A percentile compares a stretch with the other conserved stretches of the same genome.
Conservation (phyloP, 2,113 vertebrate genomes). For the Mormyrus lacerda region DNA sequence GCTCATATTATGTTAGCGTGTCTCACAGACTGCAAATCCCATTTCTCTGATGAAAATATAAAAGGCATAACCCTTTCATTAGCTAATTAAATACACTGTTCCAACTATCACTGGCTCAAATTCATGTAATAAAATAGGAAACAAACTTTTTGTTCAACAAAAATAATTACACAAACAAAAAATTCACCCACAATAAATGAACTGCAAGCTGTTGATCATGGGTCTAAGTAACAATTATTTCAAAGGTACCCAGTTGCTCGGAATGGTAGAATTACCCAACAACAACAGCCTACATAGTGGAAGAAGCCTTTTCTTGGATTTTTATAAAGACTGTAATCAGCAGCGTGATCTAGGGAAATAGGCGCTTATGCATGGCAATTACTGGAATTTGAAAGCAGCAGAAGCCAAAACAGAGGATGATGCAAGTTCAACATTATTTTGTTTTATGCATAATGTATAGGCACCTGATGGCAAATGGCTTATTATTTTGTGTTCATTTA, state of each 20-base stretch:
- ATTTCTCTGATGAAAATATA: background rate
- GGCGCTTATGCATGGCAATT: background rate
- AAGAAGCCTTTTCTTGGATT: background rate
- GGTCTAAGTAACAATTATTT: slow-evolving; percentile 53
- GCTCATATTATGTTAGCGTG: background rate
- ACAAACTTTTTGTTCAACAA: slow-evolving; percentile 19
- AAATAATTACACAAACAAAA: slow-evolving; percentile 21
- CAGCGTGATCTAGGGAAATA: background rate
- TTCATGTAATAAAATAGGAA: slow-evolving; percentile 28
- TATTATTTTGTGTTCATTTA: background rate
- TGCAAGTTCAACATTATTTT: slow-evolving; percentile 14
- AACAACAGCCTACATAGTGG: slow-evolving; percentile 1
- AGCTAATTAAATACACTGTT: slow-evolving; percentile 16
- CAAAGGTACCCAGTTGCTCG: slow-evolving; percentile 53
- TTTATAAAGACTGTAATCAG: background rate
- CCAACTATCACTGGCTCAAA: background rate
- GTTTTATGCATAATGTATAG: background rate
- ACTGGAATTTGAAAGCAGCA: background rate
- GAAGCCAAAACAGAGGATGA: background rate
- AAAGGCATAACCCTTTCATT: slow-evolving; percentile 16
- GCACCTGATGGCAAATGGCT: background rate
- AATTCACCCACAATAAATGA: slow-evolving; percentile 43
- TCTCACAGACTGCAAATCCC: background rate
- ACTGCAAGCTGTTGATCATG: slow-evolving; percentile 48
- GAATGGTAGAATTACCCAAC: slow-evolving; percentile 51